Evolutionary conservation across 2,113 vertebrate genomes (phyloP), one percentile per base, ranked within the genome.

Genomic region (Centropus bengalensis): DNA sequence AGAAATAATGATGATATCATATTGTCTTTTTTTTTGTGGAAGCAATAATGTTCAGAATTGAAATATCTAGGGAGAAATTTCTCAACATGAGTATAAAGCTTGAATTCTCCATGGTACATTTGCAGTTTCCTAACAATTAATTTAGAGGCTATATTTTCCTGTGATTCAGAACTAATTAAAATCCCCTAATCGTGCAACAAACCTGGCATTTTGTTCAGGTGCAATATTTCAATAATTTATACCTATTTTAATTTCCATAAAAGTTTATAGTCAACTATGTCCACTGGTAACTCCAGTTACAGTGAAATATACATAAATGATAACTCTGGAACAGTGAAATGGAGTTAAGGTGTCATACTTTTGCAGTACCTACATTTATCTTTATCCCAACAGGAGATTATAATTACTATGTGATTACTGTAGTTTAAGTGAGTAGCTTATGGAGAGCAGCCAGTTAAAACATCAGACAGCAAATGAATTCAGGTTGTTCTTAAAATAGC

Each of bases 91-190:
- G 19, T 42, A 12, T 64, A 40, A 88, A 51, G 1, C 32, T 94
- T 88, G 20, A 84, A 78, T 86, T 90, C 56, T 26, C 22, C 23
- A 64, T 55, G 33, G 63, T 89, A 27, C 4, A 17, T 74, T 76
- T 76, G 49, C 38, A 19, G 55, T 70, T 88, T 91, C 60, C 58
- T 89, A 79, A 30, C 42, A 93, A 90, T 91, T 86, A 94, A 67
- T 4, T 78, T 77, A 47, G 28, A 18, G 54, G 27, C 58, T 90
- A 67, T 82, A 66, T 33, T 90, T 90, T 90, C 82, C 64, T 49
- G 19, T 80, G 36, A 78, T 63, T 88, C 71, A 93, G 60, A 91
- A 67, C 22, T 66, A 83, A 73, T 58, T 23, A 3, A 81, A 85
- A 88, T 76, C 38, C 51, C 40, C 36, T 66, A 87, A 73, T 62